These are phyloP conservation scores for Dunckerocampus dactyliophorus DNA, from an alignment of 2,113 vertebrate genomes.

Conservation along the genomic window DNA sequence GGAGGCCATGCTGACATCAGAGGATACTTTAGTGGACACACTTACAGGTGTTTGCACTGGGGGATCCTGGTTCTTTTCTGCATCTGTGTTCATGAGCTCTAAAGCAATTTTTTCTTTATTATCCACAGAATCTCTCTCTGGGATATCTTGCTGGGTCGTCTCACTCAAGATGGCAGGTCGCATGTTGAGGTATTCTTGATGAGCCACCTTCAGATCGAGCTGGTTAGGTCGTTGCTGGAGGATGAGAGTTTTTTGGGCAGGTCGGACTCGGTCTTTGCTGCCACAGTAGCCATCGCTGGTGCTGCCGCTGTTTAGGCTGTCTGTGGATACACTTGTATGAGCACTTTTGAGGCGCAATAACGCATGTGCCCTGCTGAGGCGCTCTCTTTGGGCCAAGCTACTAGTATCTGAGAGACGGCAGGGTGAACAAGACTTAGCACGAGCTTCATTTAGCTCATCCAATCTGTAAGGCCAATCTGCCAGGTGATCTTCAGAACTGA, in stretches of 20 bases:
- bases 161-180: constrained; percentile 29
- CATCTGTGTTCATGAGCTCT: constrained; percentile 53
- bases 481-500: constrained; percentile 91
- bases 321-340: constrained; percentile 85
- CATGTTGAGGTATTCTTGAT: constrained; percentile 58
- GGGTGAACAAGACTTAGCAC: constrained; percentile 86
- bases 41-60: constrained; percentile 66
- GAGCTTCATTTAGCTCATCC: constrained; percentile 81
- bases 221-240: constrained; percentile 82
- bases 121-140: constrained; percentile 68
- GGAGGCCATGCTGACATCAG: constrained; percentile 79
- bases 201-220: constrained; percentile 82
- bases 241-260: constrained; percentile 67
- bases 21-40: constrained; percentile 65
- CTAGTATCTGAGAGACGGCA: constrained; percentile 79
- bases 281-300: constrained; percentile 86
- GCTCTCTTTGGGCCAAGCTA: constrained; percentile 73
- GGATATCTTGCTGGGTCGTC: constrained; percentile 64
- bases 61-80: constrained; percentile 69
- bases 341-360: constrained; percentile 83
- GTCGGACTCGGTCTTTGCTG: constrained; percentile 80
- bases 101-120: constrained; percentile 56
- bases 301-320: constrained; percentile 92
- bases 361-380: constrained; percentile 75
- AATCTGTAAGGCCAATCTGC: constrained; percentile 85